Conservation (phyloP, 2,888 invertebrate species). For the Sarcophaga subvicina region DNA sequence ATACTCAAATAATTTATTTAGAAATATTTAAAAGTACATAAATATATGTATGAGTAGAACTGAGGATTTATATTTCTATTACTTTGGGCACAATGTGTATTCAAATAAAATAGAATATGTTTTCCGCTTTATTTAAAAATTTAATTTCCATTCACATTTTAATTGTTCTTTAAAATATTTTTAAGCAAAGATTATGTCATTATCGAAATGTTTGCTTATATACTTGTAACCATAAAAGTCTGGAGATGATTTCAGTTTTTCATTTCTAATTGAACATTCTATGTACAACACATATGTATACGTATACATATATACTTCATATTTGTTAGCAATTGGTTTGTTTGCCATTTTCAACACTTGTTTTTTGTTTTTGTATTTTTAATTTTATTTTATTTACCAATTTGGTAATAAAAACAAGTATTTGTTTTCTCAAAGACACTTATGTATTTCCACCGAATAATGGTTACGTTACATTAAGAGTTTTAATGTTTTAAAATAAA, state of each 20-base stretch:
- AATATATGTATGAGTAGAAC: background rate
- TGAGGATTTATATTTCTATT: no score
- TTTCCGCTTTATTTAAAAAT: background rate
- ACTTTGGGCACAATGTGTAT: no score
- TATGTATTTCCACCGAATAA: background rate
- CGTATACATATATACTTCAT: background rate
- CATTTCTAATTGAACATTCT: background rate
- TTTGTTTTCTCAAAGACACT: background rate
- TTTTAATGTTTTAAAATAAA: background rate
- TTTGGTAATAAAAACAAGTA: constrained; percentile 36
- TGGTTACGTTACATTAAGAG: background rate
- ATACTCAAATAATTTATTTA: background rate
- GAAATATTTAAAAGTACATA: background rate
- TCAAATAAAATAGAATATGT: no score
- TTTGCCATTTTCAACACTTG: no score
- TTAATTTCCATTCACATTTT: constrained; percentile 4
- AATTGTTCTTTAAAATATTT: constrained; percentile 37
- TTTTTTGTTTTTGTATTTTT: constrained; percentile 26
- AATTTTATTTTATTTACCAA: constrained; percentile 46
- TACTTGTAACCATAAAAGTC: background rate
- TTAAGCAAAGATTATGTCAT: constrained; percentile 56
- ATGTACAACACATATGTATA: background rate
- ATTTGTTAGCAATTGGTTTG: no score
- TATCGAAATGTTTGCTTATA: background rate
- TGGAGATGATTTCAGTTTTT: background rate